phyloP scores from a whole-genome alignment of 1,140 invertebrate species.

The Zaprionus lachaisei region DNA sequence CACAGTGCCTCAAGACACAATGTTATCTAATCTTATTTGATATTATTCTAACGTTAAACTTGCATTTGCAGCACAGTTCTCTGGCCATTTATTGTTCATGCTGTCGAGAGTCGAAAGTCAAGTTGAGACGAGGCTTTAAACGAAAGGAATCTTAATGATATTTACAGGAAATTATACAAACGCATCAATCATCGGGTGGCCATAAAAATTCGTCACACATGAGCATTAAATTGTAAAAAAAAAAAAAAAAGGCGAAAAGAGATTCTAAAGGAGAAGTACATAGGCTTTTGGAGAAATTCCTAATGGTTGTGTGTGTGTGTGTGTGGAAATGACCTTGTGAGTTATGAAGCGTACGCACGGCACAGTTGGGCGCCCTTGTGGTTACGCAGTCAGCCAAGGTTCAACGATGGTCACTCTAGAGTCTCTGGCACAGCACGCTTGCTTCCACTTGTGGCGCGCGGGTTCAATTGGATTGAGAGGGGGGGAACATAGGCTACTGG shows the following conservation, averaged over 20 bases:
- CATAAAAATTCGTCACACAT: constrained; percentile 83
- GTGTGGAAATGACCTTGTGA: constrained; percentile 78
- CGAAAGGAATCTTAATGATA: constrained; percentile 66
- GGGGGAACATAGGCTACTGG: not conserved
- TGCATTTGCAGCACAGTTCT: constrained; percentile 70
- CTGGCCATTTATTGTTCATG: not conserved
- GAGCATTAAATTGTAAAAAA: constrained; percentile 73
- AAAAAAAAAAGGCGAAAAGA: constrained; percentile 46
- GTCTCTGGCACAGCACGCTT: constrained; percentile 18
- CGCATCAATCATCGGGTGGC: constrained; percentile 83
- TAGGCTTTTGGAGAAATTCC: not conserved
- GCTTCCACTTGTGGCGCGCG: constrained; percentile 51
- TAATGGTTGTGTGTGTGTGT: constrained; percentile 70
- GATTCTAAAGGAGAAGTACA: constrained; percentile 35
- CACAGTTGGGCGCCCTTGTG: constrained; percentile 52
- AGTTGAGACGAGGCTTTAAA: constrained; percentile 55
- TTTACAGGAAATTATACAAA: constrained; percentile 73
- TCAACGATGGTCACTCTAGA: constrained; percentile 65
- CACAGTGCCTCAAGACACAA: constrained; percentile 66
- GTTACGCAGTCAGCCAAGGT: constrained; percentile 41
- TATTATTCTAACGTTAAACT: constrained; percentile 81
- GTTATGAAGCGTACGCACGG: constrained; percentile 53
- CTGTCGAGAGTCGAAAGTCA: constrained; percentile 10
- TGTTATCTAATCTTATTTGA: constrained; percentile 82
- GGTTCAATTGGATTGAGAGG: constrained; percentile 35